These are phyloP conservation scores for Leptoclinus maculatus DNA, from an alignment of 2,797 vertebrate genomes.

Conservation along the genomic window DNA sequence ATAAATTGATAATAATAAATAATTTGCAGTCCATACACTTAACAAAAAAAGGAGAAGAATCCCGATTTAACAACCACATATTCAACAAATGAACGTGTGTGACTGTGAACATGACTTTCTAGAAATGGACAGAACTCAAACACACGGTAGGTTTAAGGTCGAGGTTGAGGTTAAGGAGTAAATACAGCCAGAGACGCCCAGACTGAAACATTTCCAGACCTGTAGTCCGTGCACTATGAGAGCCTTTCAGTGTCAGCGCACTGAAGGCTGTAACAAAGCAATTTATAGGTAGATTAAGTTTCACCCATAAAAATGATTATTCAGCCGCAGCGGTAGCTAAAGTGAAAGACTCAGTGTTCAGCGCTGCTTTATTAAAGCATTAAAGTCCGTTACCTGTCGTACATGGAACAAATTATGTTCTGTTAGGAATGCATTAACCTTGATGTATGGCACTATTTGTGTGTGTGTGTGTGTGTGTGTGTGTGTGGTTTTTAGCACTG, in stretches of 20 bases:
- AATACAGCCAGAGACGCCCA: constrained; percentile 8
- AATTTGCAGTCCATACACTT: background rate
- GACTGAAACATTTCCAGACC: constrained; percentile 14
- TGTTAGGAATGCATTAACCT: constrained; percentile 72
- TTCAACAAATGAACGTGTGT: background rate
- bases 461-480: constrained; percentile 23
- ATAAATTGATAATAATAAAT: background rate
- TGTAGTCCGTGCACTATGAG: constrained; percentile 21
- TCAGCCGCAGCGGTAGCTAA: constrained; percentile 59
- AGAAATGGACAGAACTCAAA: background rate
- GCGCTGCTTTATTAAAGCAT: constrained; percentile 71
- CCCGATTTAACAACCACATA: background rate
- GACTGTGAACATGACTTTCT: background rate
- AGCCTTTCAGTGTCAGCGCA: constrained; percentile 48
- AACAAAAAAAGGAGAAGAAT: background rate
- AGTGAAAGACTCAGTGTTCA: constrained; percentile 67
- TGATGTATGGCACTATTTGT: constrained; percentile 45
- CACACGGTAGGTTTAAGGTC: background rate
- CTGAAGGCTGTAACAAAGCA: constrained; percentile 64
- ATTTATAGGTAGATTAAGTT: constrained; percentile 79
- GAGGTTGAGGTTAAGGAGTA: background rate
- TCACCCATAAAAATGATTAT: constrained; percentile 73
- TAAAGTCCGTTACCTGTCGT: constrained; percentile 66
- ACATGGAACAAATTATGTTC: constrained; percentile 68
- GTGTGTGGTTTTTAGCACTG: background rate